Evolutionary conservation across 2,113 vertebrate species (phyloP).

Genomic region (Raja brachyura): DNA sequence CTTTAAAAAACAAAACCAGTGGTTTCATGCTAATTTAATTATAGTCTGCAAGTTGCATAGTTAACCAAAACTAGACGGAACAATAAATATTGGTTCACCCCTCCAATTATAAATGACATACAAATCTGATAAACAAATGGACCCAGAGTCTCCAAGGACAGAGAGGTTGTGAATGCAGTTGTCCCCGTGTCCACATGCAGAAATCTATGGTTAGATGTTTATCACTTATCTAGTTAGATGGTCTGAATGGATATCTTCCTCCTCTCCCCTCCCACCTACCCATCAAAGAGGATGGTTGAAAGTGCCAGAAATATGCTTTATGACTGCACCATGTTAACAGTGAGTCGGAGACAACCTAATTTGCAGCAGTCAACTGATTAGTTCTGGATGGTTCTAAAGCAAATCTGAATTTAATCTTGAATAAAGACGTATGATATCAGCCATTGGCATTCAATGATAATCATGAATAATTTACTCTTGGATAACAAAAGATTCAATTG

Average conservation of each 20-base stretch:
- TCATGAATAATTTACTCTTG: neutral
- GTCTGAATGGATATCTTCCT: neutral
- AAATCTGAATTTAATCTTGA: constrained; percentile 15
- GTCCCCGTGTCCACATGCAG: neutral
- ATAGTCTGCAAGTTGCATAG: neutral
- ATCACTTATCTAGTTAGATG: neutral
- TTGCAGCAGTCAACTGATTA: neutral
- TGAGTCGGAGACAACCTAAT: neutral
- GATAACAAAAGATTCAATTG: neutral
- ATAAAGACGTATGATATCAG: neutral
- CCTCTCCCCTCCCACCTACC: too few relatives aligned
- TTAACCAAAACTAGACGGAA: neutral
- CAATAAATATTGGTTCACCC: neutral
- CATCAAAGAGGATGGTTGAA: neutral
- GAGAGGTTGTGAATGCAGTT: neutral
- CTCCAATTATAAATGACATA: neutral
- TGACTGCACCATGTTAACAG: neutral
- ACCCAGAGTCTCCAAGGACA: neutral
- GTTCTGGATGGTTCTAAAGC: neutral
- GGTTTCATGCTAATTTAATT: neutral
- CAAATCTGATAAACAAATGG: neutral
- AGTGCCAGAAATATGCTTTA: neutral
- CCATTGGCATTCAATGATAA: neutral
- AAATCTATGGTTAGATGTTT: neutral
- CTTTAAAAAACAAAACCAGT: neutral